Base-by-base conservation (phyloP, 2,797 vertebrate genomes). In the Alexandromys oeconomus region DNA sequence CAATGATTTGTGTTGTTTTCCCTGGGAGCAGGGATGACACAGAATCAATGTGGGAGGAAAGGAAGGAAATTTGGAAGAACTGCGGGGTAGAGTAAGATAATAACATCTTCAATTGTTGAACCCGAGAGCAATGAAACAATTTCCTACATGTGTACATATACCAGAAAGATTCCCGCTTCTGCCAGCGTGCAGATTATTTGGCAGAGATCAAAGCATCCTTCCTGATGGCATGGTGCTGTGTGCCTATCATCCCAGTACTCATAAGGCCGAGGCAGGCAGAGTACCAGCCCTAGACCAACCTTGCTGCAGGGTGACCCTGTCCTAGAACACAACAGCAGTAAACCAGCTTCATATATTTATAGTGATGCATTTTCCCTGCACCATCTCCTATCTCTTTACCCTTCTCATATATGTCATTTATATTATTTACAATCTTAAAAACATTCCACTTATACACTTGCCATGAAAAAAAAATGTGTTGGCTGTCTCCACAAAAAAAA, bases 391-490 rank as follows among this genome's bases (percentile, higher is more conserved):
- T 29, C 43, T 92, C 51, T 43, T 0, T 27, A 6, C 71, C 76
- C 15, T 95, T 78, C 73, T 86, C 31, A 27, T 71, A 2, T 29
- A 23, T 69, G 9, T 59, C 46, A 78, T 82, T 73, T 89, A 40
- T 4, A 2, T 63, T 89, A 37, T 51, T 87, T 87, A 46, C 69
- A 43, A 40, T 74, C 48, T 57, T 57, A 54, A 61, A 87, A 23
- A 69, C 11, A 61, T 2, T 78, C 29, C 57, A 92, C 59, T 65
- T 37, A 31, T 17, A 87, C 21, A 40, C 14, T 63, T 67, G 63
- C n/a, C 80, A 59, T 86, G 67, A 65, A 84, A 95, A 93, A 48
- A 79, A 95, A 93, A 48, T 29, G 12, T 81, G 4, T 76, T 84
- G 17, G 9, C 57, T 7, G n/a, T 13, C 57, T 79, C 61, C 31